Percentiles rank a stretch among this genome's conserved stretches.
These are phyloP conservation scores for Amphiura filiformis DNA, from an alignment of 35 echinoderm and acorn worm species.

Conservation along the genomic window DNA sequence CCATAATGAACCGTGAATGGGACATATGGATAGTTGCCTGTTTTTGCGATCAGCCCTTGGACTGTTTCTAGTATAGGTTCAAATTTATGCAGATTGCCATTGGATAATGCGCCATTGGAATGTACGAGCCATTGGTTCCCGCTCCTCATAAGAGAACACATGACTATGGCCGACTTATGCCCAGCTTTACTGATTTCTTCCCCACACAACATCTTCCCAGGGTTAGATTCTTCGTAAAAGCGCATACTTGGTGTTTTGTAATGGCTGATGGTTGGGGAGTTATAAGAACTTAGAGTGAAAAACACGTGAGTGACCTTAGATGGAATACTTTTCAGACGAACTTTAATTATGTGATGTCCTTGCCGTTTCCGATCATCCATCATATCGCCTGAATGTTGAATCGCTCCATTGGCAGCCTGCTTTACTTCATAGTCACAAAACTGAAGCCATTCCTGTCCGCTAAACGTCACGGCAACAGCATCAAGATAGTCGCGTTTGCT, in stretches of 20 bases:
- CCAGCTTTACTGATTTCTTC: constrained; percentile 25
- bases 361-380: not conserved
- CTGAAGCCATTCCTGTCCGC: not conserved
- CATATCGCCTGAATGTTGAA: constrained; percentile 22
- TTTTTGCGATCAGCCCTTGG: constrained; percentile 15
- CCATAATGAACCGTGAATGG: too few species aligned
- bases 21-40: too few species aligned
- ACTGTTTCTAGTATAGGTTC: constrained; percentile 11
- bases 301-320: constrained; percentile 3
- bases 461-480: not conserved
- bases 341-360: constrained; percentile 31
- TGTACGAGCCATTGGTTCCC: constrained; percentile 18
- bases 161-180: constrained; percentile 21
- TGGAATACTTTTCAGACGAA: constrained; percentile 22
- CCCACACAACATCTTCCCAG: constrained; percentile 8
- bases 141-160: not conserved
- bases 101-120: not conserved
- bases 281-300: constrained; percentile 32
- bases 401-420: not conserved
- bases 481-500: constrained; percentile 3
- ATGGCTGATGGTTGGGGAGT: constrained; percentile 3
- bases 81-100: constrained; percentile 3
- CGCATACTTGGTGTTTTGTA: constrained; percentile 9
- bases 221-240: constrained; percentile 32
- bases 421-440: not conserved